phyloP scores from a whole-genome alignment of 2,888 invertebrate genomes.

The Tenodera sinensis region DNA sequence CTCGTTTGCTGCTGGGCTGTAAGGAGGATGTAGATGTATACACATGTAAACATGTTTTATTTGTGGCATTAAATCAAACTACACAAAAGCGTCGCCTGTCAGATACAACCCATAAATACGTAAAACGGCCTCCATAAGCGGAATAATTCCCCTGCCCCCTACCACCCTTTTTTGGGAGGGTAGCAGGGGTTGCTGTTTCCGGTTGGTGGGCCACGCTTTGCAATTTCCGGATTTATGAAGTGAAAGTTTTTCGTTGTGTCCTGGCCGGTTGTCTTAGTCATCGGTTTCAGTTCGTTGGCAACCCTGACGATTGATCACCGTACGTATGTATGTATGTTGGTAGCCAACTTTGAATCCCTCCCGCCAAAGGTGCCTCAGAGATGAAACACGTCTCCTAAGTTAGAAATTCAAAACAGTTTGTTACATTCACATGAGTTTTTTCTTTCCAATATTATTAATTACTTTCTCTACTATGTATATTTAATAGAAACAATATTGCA shows the following conservation, averaged over 20 bases:
- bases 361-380: background rate
- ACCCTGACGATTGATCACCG: background rate
- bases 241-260: background rate
- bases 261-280: background rate
- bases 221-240: background rate
- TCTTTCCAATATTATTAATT: no score
- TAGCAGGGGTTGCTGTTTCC: background rate
- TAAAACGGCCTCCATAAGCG: background rate
- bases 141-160: background rate
- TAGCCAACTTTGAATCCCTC: background rate
- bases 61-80: background rate
- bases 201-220: background rate
- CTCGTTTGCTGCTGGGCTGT: no score
- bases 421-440: no score
- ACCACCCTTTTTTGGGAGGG: no score
- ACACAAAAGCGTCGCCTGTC: background rate
- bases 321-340: background rate
- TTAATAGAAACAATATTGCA: no score
- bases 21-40: background rate
- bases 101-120: background rate
- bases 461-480: no score
- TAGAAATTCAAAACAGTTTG: no score
- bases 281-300: background rate
- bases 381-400: no score
- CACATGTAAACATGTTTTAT: background rate